Conservation (phyloP, 2,797 vertebrate species). For the Crypturellus tataupa region DNA sequence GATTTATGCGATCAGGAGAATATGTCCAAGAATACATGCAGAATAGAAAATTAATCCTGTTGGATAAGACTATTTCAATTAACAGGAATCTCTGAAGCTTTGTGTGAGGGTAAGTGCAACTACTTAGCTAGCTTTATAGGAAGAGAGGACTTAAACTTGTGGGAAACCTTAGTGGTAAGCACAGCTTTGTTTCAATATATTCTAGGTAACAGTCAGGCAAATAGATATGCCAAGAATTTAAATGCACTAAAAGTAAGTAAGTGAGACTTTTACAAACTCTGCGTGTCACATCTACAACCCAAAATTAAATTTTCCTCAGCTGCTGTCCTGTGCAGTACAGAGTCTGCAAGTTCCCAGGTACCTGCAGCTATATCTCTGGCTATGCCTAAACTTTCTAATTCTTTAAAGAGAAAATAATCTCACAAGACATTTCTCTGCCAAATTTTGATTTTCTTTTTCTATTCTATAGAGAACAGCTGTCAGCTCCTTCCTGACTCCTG, state of each 20-base stretch:
- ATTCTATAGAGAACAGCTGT: background rate
- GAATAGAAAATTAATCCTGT: background rate
- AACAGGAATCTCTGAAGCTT: background rate
- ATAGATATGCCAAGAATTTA: background rate
- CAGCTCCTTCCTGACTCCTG: background rate
- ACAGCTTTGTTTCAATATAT: background rate
- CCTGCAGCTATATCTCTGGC: background rate
- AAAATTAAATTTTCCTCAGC: background rate
- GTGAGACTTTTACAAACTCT: background rate
- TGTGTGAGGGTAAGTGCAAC: background rate
- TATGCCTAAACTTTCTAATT: background rate
- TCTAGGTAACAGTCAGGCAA: background rate
- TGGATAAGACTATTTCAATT: background rate
- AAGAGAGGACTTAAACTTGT: background rate
- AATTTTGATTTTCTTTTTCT: too few species aligned
- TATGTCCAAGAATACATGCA: background rate
- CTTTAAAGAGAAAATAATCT: background rate
- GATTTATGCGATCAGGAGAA: constrained; percentile 2
- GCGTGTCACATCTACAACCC: background rate
- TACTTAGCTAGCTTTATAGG: background rate
- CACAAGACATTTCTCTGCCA: background rate
- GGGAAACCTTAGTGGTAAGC: background rate
- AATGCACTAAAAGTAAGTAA: background rate
- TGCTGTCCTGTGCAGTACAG: background rate
- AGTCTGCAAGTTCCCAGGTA: background rate